Evolutionary conservation across 2,113 vertebrate species (phyloP), one percentile per base, ranked within the genome.

Genomic region (Recurvirostra avosetta): DNA sequence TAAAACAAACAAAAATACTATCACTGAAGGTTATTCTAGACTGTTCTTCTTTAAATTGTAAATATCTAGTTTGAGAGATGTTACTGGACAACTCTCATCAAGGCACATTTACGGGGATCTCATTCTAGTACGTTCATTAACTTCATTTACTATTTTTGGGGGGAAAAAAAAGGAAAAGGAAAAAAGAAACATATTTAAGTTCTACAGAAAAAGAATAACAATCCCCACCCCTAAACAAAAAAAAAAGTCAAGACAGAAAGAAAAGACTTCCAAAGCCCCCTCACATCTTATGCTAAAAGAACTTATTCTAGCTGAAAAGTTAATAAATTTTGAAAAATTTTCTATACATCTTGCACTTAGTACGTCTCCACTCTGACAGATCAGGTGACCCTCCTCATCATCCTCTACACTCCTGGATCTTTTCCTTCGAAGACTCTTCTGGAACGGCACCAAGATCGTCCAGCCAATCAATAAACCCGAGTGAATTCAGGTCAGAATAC

Each of bases 321-420:
- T 97, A 98, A 97, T 97, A 97, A 97, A 94, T 98, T 98, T 98
- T 98, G 97, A 99, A 99, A 99, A 99, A 98, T 99, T 98, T 98
- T 99, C 99, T 99, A 98, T 99, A 99, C 98, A 99, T 99, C 99
- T 99, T 98, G 98, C 98, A 99, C 98, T 99, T 98, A 99, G 99
- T 98, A 99, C 98, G 98, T 99, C 99, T 99, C 99, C 99, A 98
- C 97, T 99, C 98, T 99, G 99, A 99, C 98, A 99, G 99, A 99
- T 98, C 99, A 99, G 99, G 98, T 99, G 99, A 98, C 99, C 98
- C 98, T 99, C 99, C 98, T 98, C 99, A 99, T 99, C 99, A 99
- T 99, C 98, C 98, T 99, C 99, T 99, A 99, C 98, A 99, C 99
- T 99, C 98, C 98, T 98, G 98, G 98, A 98, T 98, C 98, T 99